Evolutionary conservation across 1,140 invertebrate genomes (phyloP).

Genomic region (Musca domestica): DNA sequence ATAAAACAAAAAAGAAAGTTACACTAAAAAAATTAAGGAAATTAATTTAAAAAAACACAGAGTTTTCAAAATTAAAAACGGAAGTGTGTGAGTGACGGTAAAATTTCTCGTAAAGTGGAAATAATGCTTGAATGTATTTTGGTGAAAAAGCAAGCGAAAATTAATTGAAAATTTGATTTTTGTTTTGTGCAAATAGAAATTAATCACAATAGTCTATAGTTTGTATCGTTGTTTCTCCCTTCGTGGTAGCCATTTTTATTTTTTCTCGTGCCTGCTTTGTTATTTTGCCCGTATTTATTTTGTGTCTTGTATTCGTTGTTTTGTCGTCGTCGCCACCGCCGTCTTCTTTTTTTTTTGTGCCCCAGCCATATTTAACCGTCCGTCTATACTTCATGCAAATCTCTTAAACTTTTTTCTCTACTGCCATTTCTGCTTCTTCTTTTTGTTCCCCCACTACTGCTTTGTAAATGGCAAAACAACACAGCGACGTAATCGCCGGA

Average conservation of each 20-base stretch:
- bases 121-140: no score
- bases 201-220: not conserved
- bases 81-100: no score
- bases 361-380: not conserved
- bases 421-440: not conserved
- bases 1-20: constrained; percentile 2
- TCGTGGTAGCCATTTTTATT: constrained; percentile 29
- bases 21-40: not conserved
- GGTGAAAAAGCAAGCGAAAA: constrained; percentile 7
- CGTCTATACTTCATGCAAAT: constrained; percentile 5
- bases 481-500: no score
- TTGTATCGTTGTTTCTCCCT: constrained; percentile 7
- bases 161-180: not conserved
- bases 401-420: constrained; percentile 12
- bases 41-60: not conserved
- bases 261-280: constrained; percentile 25
- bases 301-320: constrained; percentile 19
- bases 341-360: constrained; percentile 6
- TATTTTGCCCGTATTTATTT: constrained; percentile 25
- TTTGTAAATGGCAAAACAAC: no score
- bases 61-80: not conserved
- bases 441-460: no score
- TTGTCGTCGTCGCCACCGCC: constrained; percentile 9
- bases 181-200: not conserved
- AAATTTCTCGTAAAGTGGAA: no score